Evolutionary conservation across 64 coral and sea anemone genomes (phyloP), one percentile per base, ranked within the genome.

Genomic region (Actinia tenebrosa): DNA sequence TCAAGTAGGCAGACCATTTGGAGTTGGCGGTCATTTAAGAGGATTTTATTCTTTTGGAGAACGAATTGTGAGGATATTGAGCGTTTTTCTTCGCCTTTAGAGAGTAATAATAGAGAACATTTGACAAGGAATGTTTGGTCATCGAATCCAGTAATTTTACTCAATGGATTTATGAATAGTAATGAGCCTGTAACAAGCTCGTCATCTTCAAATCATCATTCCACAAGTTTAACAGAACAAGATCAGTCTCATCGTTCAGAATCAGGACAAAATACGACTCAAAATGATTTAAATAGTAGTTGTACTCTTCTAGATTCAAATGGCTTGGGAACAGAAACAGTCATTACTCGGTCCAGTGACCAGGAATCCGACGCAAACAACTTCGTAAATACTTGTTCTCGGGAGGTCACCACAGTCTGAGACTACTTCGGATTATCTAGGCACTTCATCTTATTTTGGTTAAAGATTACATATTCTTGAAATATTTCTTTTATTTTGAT

Each of bases 131-230:
- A 75, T 30, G 69, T 72, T 72, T 9, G 10, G 9, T 43, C 69
- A 9, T 27, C n/a, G 2, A 75, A 42, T 19, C 23, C 83, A 85
- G 83, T 85, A 64, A 19, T 85, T 85, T 85, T 85, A 85, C 83
- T 61, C 10, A 85, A 85, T 85, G 54, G 60, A 85, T 61, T 45
- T 56, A 85, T 61, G 53, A 85, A 85, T 64, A 85, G 8, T 81
- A 81, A 81, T 81, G 15, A 50, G 5, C 1, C 22, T 45, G 45
- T 81, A 4, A 50, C 79, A 81, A 16, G 0, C 4, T 20, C 79
- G 3, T 81, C 79, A 53, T 22, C 79, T 53, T 50, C 45, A 3
- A 52, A 44, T 50, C 79, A 53, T 50, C 43, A 50, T 10, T 18
- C 50, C 6, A 53, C 79, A 45, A 50, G 16, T 81, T 81, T 13